phyloP scores from a whole-genome alignment of 1,140 invertebrate species.

The Ruditapes philippinarum region DNA sequence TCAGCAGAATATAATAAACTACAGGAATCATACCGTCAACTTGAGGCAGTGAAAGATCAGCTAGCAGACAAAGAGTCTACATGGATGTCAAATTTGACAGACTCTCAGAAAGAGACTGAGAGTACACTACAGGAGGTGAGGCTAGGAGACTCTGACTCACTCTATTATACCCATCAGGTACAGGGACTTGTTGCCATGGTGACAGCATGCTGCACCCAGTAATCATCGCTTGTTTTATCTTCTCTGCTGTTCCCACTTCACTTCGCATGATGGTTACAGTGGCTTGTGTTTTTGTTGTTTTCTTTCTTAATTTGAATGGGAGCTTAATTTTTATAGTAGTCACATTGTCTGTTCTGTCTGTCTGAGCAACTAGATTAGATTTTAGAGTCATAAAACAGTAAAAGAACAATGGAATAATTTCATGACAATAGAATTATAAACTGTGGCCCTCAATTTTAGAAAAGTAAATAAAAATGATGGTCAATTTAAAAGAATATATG shows the following conservation, averaged over 20 bases:
- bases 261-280: conserved; percentile 9
- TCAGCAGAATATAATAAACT: conserved; percentile 85
- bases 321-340: too few species aligned
- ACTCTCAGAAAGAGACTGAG: conserved; percentile 85
- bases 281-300: too few species aligned
- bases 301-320: too few species aligned
- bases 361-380: too few species aligned
- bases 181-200: conserved; percentile 21
- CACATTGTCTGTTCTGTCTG: too few species aligned
- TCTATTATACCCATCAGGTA: conserved; percentile 61
- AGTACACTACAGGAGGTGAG: conserved; percentile 84
- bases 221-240: background rate
- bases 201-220: background rate
- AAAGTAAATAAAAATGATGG: too few species aligned
- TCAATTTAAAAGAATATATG: too few species aligned
- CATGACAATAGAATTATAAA: too few species aligned
- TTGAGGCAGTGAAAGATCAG: conserved; percentile 83
- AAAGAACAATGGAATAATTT: too few species aligned
- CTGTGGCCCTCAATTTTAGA: too few species aligned
- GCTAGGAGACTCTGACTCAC: conserved; percentile 44
- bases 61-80: conserved; percentile 78
- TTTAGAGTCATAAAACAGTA: too few species aligned
- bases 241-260: background rate
- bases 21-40: conserved; percentile 84
- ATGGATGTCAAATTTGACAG: conserved; percentile 83